These are phyloP conservation scores for Tachysurus fulvidraco DNA, from an alignment of 2,113 vertebrate species.

Conservation along the genomic window DNA sequence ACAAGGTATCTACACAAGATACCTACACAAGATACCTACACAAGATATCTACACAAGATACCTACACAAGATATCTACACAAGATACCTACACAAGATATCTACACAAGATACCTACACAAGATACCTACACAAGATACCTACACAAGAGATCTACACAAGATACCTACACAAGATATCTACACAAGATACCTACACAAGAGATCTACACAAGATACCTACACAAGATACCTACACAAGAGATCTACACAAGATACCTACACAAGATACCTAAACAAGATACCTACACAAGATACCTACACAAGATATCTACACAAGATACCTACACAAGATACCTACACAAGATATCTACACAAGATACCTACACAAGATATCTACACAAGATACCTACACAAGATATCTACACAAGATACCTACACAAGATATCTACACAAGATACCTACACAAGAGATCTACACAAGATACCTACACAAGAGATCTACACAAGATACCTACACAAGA, in stretches of 20 bases:
- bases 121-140: not conserved
- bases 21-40: not conserved
- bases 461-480: not conserved
- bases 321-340: not conserved
- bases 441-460: not conserved
- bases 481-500: not conserved
- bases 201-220: not conserved
- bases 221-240: not conserved
- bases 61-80: not conserved
- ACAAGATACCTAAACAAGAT: too few species aligned
- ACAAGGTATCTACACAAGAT: too few species aligned
- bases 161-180: not conserved
- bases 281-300: not conserved
- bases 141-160: not conserved
- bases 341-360: not conserved
- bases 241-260: not conserved
- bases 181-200: too few species aligned
- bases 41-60: not conserved
- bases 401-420: not conserved
- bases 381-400: not conserved
- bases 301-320: too few species aligned
- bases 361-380: not conserved
- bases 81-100: not conserved
- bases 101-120: too few species aligned
- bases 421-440: too few species aligned